Percentiles rank a stretch among this genome's conserved stretches.
These are phyloP conservation scores for Equus quagga DNA, from an alignment of 2,113 vertebrate genomes.

Conservation along the genomic window DNA sequence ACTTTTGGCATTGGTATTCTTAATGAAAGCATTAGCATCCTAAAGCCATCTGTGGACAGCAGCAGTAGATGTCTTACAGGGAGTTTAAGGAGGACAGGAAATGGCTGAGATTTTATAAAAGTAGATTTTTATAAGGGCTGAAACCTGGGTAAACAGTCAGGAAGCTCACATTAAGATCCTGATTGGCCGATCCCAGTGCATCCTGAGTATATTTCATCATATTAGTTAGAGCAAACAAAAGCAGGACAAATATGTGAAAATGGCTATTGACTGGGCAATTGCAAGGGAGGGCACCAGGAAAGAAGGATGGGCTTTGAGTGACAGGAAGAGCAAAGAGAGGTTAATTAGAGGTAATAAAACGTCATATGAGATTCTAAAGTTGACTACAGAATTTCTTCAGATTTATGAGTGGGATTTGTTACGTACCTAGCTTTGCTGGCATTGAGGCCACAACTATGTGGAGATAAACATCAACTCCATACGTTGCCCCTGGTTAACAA, in stretches of 20 bases:
- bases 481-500: background rate
- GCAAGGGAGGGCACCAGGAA: background rate
- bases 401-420: conserved; percentile 1
- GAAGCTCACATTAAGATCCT: background rate
- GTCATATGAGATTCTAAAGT: conserved; percentile 26
- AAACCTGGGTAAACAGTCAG: background rate
- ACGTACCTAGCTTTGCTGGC: background rate
- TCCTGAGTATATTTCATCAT: background rate
- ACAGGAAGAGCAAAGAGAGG: background rate
- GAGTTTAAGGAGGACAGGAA: background rate
- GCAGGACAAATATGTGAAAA: background rate
- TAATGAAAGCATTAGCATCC: background rate
- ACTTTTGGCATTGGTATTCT: background rate
- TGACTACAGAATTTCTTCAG: background rate
- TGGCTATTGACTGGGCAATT: background rate
- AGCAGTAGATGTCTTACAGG: background rate
- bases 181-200: background rate
- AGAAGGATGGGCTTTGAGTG: background rate
- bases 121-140: background rate
- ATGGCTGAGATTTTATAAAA: background rate
- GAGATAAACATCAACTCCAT: conserved; percentile 9
- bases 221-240: background rate
- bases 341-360: background rate
- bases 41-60: background rate
- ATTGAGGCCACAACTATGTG: background rate